These are phyloP conservation scores for Aptenodytes patagonicus DNA, from an alignment of 2,113 vertebrate species.

Conservation along the genomic window DNA sequence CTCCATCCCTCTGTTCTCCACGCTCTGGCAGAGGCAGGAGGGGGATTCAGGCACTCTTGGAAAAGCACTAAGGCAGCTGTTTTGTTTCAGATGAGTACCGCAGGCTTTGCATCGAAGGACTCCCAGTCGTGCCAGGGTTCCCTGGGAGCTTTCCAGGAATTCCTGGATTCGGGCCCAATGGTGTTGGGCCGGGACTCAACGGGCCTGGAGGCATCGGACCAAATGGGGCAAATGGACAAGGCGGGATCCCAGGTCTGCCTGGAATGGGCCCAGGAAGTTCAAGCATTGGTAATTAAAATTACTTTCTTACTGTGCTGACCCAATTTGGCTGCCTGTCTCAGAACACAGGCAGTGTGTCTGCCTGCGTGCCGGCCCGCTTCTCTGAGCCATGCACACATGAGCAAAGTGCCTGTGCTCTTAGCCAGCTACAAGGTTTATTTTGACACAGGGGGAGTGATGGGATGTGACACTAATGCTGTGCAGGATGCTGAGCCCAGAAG, in stretches of 20 bases:
- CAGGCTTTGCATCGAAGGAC: constrained; percentile 83
- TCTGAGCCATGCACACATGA: not conserved
- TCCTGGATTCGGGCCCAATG: constrained; percentile 47
- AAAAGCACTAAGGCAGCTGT: not conserved
- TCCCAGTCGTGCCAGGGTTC: constrained; percentile 71
- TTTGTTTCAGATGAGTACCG: constrained; percentile 82
- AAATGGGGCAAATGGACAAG: constrained; percentile 66
- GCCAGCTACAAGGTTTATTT: not conserved
- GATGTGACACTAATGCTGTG: not conserved
- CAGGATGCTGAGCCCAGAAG: not conserved
- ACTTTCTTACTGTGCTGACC: not conserved
- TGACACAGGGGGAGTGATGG: not conserved
- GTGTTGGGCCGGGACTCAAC: constrained; percentile 61
- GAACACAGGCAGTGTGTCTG: not conserved
- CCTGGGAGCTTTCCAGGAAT: constrained; percentile 54
- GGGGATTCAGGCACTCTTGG: not conserved
- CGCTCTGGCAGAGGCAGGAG: not conserved
- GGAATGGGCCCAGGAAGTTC: constrained; percentile 67
- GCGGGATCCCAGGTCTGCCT: constrained; percentile 69
- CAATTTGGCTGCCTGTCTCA: not conserved
- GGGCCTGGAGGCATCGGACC: constrained; percentile 68
- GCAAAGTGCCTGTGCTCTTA: not conserved
- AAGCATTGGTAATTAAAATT: constrained; percentile 69
- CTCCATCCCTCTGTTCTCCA: not conserved
- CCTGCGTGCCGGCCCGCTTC: not conserved